phyloP scores from a whole-genome alignment of 2,888 invertebrate species.

The Miltochrista miniata region DNA sequence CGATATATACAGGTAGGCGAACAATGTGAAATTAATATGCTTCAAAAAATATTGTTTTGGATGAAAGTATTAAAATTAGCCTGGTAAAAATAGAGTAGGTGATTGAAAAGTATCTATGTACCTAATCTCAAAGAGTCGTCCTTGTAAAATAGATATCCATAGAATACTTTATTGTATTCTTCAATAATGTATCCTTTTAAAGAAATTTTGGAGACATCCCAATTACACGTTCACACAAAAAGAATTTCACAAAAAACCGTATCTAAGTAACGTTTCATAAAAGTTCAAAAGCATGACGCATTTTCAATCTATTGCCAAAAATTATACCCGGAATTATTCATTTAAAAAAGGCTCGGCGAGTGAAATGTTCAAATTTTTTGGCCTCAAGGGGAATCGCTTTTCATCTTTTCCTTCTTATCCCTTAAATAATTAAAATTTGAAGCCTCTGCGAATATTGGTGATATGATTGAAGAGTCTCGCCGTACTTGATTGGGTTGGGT shows the following conservation, averaged over 20 bases:
- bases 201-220: slow-evolving; percentile 25
- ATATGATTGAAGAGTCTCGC: slow-evolving; percentile 24
- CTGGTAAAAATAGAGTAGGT: too few species aligned
- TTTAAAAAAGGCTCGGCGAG: slow-evolving; percentile 48
- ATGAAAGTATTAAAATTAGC: too few species aligned
- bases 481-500: slow-evolving; percentile 9
- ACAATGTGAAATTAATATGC: too few species aligned
- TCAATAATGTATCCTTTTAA: slow-evolving; percentile 13
- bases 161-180: too few species aligned
- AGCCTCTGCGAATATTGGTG: slow-evolving; percentile 37
- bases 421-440: slow-evolving; percentile 55
- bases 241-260: slow-evolving; percentile 35
- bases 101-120: too few species aligned
- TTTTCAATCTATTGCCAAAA: slow-evolving; percentile 50
- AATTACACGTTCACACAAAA: slow-evolving; percentile 36
- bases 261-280: slow-evolving; percentile 33
- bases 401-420: slow-evolving; percentile 46
- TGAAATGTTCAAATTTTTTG: slow-evolving; percentile 44
- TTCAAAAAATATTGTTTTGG: too few species aligned
- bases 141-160: too few species aligned
- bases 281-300: slow-evolving; percentile 45
- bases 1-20: too few species aligned
- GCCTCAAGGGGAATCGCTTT: slow-evolving; percentile 40
- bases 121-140: too few species aligned
- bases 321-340: slow-evolving; percentile 59